These are phyloP conservation scores for Rhabditophanes sp. DNA, from an alignment of 2,888 invertebrate species.

Conservation along the genomic window DNA sequence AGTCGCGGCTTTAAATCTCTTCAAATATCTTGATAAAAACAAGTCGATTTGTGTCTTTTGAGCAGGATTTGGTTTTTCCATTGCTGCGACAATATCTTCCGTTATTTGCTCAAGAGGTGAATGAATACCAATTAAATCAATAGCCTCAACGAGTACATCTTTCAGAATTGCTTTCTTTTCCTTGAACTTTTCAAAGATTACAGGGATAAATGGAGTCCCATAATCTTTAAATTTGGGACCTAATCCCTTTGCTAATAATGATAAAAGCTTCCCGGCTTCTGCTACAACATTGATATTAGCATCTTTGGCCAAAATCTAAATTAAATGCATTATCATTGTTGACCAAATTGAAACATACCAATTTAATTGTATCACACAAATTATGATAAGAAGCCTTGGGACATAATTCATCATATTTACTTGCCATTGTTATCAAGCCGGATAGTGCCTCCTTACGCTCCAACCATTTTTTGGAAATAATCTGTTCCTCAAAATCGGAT, in stretches of 20 bases:
- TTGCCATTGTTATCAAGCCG: conserved; percentile 49
- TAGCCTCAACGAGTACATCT: conserved; percentile 67
- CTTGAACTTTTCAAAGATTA: conserved; percentile 63
- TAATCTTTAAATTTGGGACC: conserved; percentile 72
- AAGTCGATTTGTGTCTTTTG: no score
- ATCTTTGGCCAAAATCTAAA: conserved; percentile 62
- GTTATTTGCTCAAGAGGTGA: no score
- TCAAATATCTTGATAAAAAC: no score
- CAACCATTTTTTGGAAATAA: conserved; percentile 95
- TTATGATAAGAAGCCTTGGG: conserved; percentile 15
- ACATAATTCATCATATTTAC: conserved; percentile 60
- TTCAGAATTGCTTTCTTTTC: conserved; percentile 73
- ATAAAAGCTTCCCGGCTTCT: conserved; percentile 65
- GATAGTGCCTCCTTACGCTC: conserved; percentile 94
- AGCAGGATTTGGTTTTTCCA: no score
- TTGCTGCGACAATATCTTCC: conserved; percentile 69
- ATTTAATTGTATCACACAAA: no score
- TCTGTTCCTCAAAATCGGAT: conserved; percentile 81
- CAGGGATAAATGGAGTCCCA: conserved; percentile 49
- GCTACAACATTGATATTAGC: conserved; percentile 82
- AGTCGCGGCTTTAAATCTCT: no score
- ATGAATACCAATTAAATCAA: conserved; percentile 60
- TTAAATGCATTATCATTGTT: conserved; percentile 20
- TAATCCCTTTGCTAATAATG: conserved; percentile 66
- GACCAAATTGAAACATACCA: no score